Percentiles rank a stretch among this genome's conserved stretches.
phyloP scores from a whole-genome alignment of 2,888 invertebrate species.

The Copidosoma aretas region DNA sequence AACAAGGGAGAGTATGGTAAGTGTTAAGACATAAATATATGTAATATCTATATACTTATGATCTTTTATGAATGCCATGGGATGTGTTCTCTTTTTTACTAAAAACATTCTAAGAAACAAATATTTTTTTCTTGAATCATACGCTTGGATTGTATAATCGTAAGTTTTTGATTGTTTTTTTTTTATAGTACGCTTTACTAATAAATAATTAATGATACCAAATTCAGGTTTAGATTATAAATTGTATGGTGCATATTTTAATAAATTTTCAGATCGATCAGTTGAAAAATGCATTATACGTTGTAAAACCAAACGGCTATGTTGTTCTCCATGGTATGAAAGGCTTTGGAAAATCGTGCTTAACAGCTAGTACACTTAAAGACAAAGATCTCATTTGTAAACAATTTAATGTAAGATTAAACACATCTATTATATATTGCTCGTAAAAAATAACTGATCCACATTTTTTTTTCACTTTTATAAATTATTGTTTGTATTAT shows the following conservation, averaged over 20 bases:
- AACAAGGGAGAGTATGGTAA: constrained; percentile 54
- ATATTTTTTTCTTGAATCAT: constrained; percentile 10
- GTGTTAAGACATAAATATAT: neutral
- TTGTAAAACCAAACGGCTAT: constrained; percentile 66
- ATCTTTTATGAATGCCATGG: neutral
- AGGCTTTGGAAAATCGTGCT: constrained; percentile 77
- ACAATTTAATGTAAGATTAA: constrained; percentile 63
- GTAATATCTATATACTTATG: neutral
- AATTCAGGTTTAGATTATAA: constrained; percentile 6
- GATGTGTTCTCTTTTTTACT: neutral
- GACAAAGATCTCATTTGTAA: constrained; percentile 64
- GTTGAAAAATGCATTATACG: constrained; percentile 63
- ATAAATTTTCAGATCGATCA: constrained; percentile 61
- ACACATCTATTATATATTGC: too few species aligned
- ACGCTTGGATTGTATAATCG: constrained; percentile 27
- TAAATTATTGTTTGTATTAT: too few species aligned
- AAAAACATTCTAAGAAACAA: constrained; percentile 13
- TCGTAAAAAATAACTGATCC: too few species aligned
- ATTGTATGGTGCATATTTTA: constrained; percentile 5
- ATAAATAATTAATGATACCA: constrained; percentile 3
- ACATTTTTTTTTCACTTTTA: neutral
- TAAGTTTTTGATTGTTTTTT: constrained; percentile 36
- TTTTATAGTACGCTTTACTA: constrained; percentile 20
- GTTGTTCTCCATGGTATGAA: constrained; percentile 76
- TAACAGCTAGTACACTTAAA: constrained; percentile 69